These are phyloP conservation scores for Drosophila nebulosa DNA, from an alignment of 1,140 invertebrate species.

Conservation along the genomic window DNA sequence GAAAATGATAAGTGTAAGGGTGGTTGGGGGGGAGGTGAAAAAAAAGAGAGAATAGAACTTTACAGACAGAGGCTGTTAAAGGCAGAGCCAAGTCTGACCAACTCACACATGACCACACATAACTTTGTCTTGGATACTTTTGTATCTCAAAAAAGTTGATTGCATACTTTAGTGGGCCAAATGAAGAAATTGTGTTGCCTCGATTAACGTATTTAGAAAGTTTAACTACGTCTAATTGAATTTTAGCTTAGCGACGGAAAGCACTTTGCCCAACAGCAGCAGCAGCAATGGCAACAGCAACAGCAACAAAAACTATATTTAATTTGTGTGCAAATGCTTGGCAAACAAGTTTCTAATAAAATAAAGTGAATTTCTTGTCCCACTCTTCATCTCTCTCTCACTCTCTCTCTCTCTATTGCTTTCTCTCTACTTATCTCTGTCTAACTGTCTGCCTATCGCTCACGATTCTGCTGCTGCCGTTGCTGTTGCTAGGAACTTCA, in stretches of 20 bases:
- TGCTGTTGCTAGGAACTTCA: constrained; percentile 26
- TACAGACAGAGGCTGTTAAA: constrained; percentile 15
- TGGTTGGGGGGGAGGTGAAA: neutral
- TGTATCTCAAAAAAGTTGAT: constrained; percentile 34
- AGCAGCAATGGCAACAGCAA: too few relatives aligned
- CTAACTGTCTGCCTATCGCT: neutral
- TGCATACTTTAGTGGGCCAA: constrained; percentile 47
- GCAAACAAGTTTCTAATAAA: constrained; percentile 73
- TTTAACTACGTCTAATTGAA: constrained; percentile 56
- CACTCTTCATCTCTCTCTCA: too few relatives aligned
- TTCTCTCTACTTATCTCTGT: neutral
- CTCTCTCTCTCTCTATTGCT: neutral
- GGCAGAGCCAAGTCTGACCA: constrained; percentile 27
- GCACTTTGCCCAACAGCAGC: constrained; percentile 5
- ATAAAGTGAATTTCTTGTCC: too few relatives aligned
- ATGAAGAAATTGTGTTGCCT: constrained; percentile 63
- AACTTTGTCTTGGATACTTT: neutral
- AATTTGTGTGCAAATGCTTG: constrained; percentile 58
- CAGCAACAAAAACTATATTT: constrained; percentile 39
- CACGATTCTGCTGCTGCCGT: too few relatives aligned
- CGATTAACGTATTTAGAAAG: constrained; percentile 51
- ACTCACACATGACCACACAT: neutral
- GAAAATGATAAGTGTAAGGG: neutral
- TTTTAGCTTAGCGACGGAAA: constrained; percentile 26
- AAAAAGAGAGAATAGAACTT: neutral